Conservation (phyloP, 2,888 invertebrate species). For the Cosmopolites sordidus region DNA sequence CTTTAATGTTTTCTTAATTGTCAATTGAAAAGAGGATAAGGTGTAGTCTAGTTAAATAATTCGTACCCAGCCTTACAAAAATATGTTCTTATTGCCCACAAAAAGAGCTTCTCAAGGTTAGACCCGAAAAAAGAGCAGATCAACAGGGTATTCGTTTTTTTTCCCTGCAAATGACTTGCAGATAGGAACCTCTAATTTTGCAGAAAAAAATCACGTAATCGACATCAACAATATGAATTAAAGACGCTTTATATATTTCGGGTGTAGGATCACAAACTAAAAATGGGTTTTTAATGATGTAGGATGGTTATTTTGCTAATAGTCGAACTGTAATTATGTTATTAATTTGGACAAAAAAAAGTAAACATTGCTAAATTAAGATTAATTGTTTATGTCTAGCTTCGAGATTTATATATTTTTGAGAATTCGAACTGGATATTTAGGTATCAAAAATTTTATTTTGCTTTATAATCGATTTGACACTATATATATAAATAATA, state of each 20-base stretch:
- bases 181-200: conserved; percentile 1
- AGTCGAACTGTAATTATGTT: conserved; percentile 13
- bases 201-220: not conserved
- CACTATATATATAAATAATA: no score
- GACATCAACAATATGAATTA: not conserved
- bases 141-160: not conserved
- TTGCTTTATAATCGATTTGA: no score
- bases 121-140: no score
- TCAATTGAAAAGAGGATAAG: no score
- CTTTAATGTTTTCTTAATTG: no score
- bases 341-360: conserved; percentile 7
- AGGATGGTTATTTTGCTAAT: conserved; percentile 12
- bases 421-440: no score
- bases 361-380: conserved; percentile 4
- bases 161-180: not conserved
- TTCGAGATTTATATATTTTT: no score
- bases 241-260: not conserved
- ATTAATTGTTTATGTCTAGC: conserved; percentile 1
- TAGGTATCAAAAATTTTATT: no score
- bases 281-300: conserved; percentile 16
- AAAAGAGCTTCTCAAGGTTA: no score
- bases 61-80: no score
- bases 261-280: conserved; percentile 2
- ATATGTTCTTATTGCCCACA: no score
- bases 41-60: no score